phyloP scores from a whole-genome alignment of 2,113 vertebrate genomes.

The Calyptomena viridis region DNA sequence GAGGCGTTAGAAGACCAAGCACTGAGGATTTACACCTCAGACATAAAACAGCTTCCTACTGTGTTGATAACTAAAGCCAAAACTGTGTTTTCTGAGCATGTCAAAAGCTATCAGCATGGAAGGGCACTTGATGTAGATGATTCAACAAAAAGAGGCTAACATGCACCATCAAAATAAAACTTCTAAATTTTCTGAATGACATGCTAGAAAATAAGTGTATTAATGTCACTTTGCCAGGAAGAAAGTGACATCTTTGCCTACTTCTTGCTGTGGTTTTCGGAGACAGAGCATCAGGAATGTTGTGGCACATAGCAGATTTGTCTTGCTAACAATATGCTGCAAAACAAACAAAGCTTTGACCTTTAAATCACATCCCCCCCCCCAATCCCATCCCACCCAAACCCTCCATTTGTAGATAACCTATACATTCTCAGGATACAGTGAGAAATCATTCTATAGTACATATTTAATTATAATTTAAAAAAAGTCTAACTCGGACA shows the following conservation, averaged over 20 bases:
- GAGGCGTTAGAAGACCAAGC: conserved; percentile 18
- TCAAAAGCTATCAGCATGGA: not conserved
- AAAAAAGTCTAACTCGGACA: conserved; percentile 73
- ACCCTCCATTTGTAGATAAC: conserved; percentile 41
- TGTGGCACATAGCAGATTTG: conserved; percentile 57
- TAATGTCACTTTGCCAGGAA: not conserved
- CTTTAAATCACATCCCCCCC: conserved; percentile 10
- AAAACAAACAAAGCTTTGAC: conserved; percentile 61
- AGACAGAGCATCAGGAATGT: conserved; percentile 19
- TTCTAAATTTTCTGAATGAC: conserved; percentile 37
- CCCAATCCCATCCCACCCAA: not conserved
- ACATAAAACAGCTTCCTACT: not conserved
- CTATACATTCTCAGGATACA: conserved; percentile 68
- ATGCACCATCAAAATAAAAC: not conserved
- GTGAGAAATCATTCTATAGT: conserved; percentile 64
- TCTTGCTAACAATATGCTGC: conserved; percentile 59
- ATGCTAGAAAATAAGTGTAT: conserved; percentile 41
- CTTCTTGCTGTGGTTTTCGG: conserved; percentile 15
- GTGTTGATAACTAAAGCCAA: not conserved
- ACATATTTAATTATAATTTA: conserved; percentile 71
- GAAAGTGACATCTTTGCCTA: conserved; percentile 24
- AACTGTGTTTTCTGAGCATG: not conserved
- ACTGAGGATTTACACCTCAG: conserved; percentile 16
- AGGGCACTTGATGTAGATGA: not conserved
- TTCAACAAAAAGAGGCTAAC: conserved; percentile 11